Base-by-base conservation (phyloP, 2,797 vertebrate genomes). In the Micrastur ruficollis region DNA sequence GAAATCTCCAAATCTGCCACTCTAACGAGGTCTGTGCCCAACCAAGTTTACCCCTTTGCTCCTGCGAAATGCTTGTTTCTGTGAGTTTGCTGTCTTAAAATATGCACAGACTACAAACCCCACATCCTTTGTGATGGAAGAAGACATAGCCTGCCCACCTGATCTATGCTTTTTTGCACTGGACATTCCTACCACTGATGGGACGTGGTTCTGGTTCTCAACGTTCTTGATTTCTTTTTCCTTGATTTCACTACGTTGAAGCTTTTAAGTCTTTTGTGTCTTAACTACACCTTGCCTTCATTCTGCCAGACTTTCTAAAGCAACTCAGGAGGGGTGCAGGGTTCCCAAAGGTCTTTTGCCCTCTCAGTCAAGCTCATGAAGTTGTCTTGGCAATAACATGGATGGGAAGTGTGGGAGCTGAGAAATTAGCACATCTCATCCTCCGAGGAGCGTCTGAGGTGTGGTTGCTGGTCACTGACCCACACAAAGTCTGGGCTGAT, bases 291-390 rank as follows among this genome's bases (percentile, higher is more conserved):
- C 29, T 87, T 26, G 2, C 10, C 31, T 86, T 31, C 86, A 6
- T 34, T 65, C 63, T 68, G 17, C n/a, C 58, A 68, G 23, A 6
- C 25, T 67, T 75, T 32, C n/a, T 27, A 21, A 50, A 76, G 40
- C 58, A 67, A 0, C 29, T 58, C 18, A 42, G 36, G 6, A 56
- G 14, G 2, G 1, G 2, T 2, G 2, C 58, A 29, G 26, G 26
- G 32, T 55, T 81, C 36, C 31, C 62, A 63, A 68, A 63, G 11
- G 11, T 55, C 44, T 13, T 46, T 19, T 88, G 1, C 31, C 40
- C 3, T 13, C 8, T 81, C n/a, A 55, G 13, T 46, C 40, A 71
- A 10, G 26, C 44, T 73, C 31, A 5, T 46, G 22, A 71, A 49
- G 4, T 70, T 86, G 23, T 68, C 55, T 47, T 59, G 29, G 14